Conservation (phyloP, 2,888 invertebrate genomes). For the Piscicola geometra region DNA sequence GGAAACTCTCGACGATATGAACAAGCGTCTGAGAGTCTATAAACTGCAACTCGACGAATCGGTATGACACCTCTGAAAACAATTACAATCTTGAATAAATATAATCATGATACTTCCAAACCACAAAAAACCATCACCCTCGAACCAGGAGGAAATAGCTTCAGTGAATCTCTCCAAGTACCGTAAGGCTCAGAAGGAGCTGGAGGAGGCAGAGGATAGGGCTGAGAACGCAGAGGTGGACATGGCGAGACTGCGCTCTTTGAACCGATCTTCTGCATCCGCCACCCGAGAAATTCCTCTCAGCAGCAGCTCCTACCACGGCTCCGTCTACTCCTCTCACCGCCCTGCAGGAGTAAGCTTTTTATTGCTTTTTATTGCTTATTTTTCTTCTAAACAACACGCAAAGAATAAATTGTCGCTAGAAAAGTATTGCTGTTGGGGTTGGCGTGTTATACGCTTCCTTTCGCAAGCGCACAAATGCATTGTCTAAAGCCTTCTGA, state of each 20-base stretch:
- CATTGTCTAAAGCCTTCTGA: too few species aligned
- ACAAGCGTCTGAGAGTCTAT: conserved; percentile 98
- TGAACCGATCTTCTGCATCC: background rate
- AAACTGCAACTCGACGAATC: conserved; percentile 99
- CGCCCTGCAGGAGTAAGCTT: background rate
- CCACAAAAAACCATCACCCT: conserved; percentile 54
- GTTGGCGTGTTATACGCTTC: too few species aligned
- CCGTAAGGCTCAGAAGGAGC: conserved; percentile 56
- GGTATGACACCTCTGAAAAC: too few species aligned
- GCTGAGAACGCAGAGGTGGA: conserved; percentile 4
- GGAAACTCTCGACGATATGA: conserved; percentile 95
- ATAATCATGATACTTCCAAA: too few species aligned
- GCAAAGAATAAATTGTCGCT: too few species aligned
- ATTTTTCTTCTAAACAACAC: too few species aligned
- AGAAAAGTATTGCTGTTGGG: too few species aligned
- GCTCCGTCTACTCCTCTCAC: background rate
- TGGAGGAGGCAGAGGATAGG: conserved; percentile 13
- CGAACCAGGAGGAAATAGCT: conserved; percentile 57
- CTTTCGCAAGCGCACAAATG: too few species aligned
- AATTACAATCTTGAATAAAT: too few species aligned
- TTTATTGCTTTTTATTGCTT: too few species aligned
- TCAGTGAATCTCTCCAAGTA: conserved; percentile 59
- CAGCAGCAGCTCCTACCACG: background rate
- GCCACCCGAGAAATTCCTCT: background rate
- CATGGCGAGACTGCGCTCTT: background rate